Percentiles rank a stretch among this genome's conserved stretches.
These are phyloP conservation scores for Hippolais icterina DNA, from an alignment of 2,113 vertebrate genomes.

Conservation along the genomic window DNA sequence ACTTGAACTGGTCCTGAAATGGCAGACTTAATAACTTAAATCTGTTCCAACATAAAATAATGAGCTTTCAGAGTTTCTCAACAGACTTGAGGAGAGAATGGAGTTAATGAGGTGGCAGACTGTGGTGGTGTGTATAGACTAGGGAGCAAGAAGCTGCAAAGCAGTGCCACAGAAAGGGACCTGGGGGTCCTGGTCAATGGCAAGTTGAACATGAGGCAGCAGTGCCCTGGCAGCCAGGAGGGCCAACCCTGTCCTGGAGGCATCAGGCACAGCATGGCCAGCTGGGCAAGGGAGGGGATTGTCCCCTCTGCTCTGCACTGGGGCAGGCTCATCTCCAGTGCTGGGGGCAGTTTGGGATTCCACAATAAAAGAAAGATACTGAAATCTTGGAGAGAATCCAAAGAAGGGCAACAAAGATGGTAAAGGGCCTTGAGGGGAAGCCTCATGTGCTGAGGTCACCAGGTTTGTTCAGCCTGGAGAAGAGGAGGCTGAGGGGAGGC, in stretches of 20 bases:
- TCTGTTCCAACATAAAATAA: neutral
- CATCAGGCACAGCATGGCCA: neutral
- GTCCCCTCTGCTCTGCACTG: neutral
- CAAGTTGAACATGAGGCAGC: accelerated
- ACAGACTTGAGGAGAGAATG: neutral
- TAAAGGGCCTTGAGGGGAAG: neutral
- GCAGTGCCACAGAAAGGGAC: accelerated
- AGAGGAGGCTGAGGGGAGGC: neutral
- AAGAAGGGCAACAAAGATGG: accelerated
- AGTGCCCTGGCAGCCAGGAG: neutral
- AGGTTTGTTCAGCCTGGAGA: neutral
- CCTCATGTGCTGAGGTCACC: neutral
- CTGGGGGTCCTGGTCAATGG: accelerated
- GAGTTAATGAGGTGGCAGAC: neutral
- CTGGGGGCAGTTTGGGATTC: neutral
- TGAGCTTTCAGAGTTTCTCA: neutral
- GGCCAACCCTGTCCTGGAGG: neutral
- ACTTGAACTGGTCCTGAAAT: neutral
- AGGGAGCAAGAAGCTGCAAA: neutral
- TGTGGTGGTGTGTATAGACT: neutral
- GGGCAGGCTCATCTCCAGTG: accelerated
- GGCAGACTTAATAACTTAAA: neutral
- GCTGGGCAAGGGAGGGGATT: neutral
- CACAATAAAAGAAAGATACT: accelerated
- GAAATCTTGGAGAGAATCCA: accelerated